Evolutionary conservation across 1,140 invertebrate species (phyloP).

Genomic region (Drosophila sp.): DNA sequence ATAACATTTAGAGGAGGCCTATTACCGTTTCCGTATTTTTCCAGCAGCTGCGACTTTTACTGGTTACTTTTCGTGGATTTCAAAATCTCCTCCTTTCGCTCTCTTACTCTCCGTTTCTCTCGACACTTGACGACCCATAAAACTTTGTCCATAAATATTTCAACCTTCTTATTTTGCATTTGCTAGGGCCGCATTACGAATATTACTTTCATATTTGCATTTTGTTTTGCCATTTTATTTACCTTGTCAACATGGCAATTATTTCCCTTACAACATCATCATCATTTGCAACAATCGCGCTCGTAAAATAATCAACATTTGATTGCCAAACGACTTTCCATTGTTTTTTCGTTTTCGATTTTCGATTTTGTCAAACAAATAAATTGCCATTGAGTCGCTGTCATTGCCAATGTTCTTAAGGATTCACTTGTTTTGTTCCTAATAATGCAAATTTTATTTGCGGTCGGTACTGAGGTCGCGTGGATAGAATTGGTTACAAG

Average conservation of each 20-base stretch:
- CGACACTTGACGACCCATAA: constrained; percentile 57
- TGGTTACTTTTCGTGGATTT: neutral
- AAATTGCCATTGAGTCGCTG: constrained; percentile 17
- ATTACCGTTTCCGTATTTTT: neutral
- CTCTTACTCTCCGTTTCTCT: no score
- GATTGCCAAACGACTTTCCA: constrained; percentile 21
- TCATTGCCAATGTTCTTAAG: constrained; percentile 33
- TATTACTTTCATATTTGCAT: constrained; percentile 56
- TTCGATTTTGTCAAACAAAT: constrained; percentile 6
- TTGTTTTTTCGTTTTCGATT: constrained; percentile 13
- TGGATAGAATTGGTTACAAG: neutral
- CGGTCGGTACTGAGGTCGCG: constrained; percentile 3
- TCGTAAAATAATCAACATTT: constrained; percentile 46
- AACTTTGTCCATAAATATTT: constrained; percentile 79
- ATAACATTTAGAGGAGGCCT: constrained; percentile 46
- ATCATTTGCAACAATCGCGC: constrained; percentile 15
- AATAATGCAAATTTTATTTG: neutral
- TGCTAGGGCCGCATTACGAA: constrained; percentile 27
- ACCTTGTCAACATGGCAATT: constrained; percentile 70
- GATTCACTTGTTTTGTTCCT: constrained; percentile 1
- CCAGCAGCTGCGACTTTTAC: constrained; percentile 34
- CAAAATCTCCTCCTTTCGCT: no score
- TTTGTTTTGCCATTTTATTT: constrained; percentile 53
- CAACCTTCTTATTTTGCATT: constrained; percentile 2
- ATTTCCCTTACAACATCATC: constrained; percentile 10